A percentile compares a stretch with the other conserved stretches of the same genome.
Conservation (phyloP, 2,113 vertebrate genomes). For the Leptobrachium ailaonicum region DNA sequence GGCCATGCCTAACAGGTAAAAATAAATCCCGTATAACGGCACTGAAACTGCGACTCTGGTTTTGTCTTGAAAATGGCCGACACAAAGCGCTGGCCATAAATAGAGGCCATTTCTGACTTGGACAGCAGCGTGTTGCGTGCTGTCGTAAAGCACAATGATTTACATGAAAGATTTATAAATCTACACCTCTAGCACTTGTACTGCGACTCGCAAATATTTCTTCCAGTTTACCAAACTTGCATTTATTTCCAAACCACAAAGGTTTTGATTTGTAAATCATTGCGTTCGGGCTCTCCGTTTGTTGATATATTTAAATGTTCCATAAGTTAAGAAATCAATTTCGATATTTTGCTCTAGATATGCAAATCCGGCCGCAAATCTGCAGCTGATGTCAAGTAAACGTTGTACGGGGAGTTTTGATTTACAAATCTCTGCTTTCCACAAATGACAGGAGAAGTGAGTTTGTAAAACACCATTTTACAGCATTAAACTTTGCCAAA, state of each 20-base stretch:
- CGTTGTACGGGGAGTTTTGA: conserved; percentile 64
- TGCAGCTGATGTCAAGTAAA: conserved; percentile 62
- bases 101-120: conserved; percentile 16
- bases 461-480: conserved; percentile 43
- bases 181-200: conserved; percentile 66
- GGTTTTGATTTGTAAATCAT: conserved; percentile 83
- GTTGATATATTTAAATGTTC: conserved; percentile 74
- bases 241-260: conserved; percentile 78
- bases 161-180: conserved; percentile 83
- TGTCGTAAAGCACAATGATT: conserved; percentile 77
- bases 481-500: conserved; percentile 40
- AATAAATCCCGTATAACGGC: too few relatives aligned
- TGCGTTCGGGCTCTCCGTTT: conserved; percentile 77
- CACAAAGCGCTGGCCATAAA: conserved; percentile 32
- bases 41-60: too few relatives aligned
- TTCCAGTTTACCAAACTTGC: conserved; percentile 80
- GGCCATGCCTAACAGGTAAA: too few relatives aligned
- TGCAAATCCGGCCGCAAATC: conserved; percentile 62
- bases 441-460: conserved; percentile 58
- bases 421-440: conserved; percentile 65
- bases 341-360: conserved; percentile 64
- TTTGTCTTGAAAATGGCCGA: not conserved
- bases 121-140: conserved; percentile 22
- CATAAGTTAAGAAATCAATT: conserved; percentile 66
- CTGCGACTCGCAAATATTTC: conserved; percentile 77